Conservation (phyloP, 2,888 invertebrate species). For the Lepetodrilus schrolli region DNA sequence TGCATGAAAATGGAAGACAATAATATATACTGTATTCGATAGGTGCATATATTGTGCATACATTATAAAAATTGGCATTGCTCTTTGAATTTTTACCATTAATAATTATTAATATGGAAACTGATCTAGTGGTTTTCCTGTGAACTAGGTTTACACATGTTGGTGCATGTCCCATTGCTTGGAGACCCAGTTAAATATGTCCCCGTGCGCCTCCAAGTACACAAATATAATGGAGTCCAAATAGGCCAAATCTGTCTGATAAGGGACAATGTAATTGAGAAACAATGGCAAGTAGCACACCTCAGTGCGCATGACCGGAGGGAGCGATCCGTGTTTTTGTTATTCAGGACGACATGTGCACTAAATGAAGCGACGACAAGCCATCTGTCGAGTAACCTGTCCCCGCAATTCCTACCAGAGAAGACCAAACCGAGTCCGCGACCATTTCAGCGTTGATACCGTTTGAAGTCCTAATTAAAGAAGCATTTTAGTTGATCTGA, state of each 20-base stretch:
- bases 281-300: conserved; percentile 16
- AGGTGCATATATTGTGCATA: no score
- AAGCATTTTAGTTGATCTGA: conserved; percentile 23
- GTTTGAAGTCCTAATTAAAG: conserved; percentile 31
- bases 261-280: conserved; percentile 27
- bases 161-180: neutral
- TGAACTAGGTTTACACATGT: conserved; percentile 15
- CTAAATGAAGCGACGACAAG: conserved; percentile 20
- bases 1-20: no score
- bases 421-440: neutral
- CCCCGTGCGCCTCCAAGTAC: conserved; percentile 13
- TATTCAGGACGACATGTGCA: conserved; percentile 16
- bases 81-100: no score
- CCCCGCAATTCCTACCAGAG: neutral
- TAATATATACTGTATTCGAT: no score
- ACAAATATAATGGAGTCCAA: conserved; percentile 24
- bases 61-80: no score
- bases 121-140: no score
- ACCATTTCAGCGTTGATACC: neutral
- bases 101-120: no score
- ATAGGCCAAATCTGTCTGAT: conserved; percentile 24
- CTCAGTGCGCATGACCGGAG: conserved; percentile 9
- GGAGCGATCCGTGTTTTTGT: conserved; percentile 4
- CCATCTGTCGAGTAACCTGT: conserved; percentile 26
- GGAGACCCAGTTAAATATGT: neutral